Percentiles rank a stretch among this genome's conserved stretches.
phyloP scores from a whole-genome alignment of 2,113 vertebrate species.

The Dunckerocampus dactyliophorus region DNA sequence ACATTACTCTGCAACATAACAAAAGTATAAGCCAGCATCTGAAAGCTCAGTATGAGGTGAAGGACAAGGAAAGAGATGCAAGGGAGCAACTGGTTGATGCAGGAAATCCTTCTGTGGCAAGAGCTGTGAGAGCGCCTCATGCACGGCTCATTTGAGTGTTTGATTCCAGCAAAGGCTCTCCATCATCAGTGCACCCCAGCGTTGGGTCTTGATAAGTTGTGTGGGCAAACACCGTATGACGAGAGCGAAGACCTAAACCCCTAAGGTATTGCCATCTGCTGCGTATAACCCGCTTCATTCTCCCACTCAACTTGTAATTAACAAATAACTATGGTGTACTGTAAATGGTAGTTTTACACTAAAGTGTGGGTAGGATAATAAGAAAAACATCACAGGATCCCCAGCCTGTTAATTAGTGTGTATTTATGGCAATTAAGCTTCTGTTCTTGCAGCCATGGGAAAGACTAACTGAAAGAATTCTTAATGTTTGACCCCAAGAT shows the following conservation, averaged over 20 bases:
- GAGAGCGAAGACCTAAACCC: conserved; percentile 38
- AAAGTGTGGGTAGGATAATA: conserved; percentile 35
- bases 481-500: conserved; percentile 57
- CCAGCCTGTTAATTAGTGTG: conserved; percentile 58
- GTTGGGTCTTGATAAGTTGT: conserved; percentile 40
- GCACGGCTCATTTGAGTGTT: conserved; percentile 55
- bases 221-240: conserved; percentile 49
- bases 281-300: conserved; percentile 29
- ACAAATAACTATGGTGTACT: conserved; percentile 41
- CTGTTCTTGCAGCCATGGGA: conserved; percentile 32
- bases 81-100: conserved; percentile 10
- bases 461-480: conserved; percentile 56
- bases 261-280: conserved; percentile 51
- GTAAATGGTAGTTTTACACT: conserved; percentile 60
- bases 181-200: conserved; percentile 43
- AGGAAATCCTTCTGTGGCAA: conserved; percentile 37
- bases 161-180: conserved; percentile 50
- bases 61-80: conserved; percentile 13
- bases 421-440: conserved; percentile 62
- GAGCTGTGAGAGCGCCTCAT: conserved; percentile 33
- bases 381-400: conserved; percentile 48
- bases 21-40: too few species aligned
- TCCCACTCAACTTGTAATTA: conserved; percentile 52
- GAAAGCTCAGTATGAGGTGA: conserved; percentile 30
- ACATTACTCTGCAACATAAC: not conserved